Evolutionary conservation across 2,888 invertebrate species (phyloP), one percentile per base, ranked within the genome.

Genomic region (Ophonus ardosiacus): DNA sequence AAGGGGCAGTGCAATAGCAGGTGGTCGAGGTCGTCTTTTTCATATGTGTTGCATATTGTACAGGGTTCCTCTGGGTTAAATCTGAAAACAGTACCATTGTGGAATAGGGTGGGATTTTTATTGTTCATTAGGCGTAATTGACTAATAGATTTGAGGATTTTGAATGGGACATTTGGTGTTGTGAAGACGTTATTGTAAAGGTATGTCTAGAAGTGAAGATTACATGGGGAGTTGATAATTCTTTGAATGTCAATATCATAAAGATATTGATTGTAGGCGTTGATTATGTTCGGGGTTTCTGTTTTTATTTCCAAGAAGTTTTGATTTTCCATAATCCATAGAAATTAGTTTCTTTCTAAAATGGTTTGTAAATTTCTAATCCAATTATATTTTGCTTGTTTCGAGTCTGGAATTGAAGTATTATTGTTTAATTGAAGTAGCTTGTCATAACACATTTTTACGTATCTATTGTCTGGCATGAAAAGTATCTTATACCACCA

Each of bases 181-280:
- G 31, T 31, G 31, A 31, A 31, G 6, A 31, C 6, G 31, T 31
- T 31, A 31, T 31, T 31, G 5, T 31, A 31, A 31, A 31, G 31
- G 31, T 31, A 31, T 31, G 3, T 31, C 31, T 31, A 6, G 5
- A 31, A 31, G 31, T 31, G 31, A 5, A 6, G 31, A 31, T 31
- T 31, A 31, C 17, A 63, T 18, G 63, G 7, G 63, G 63, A 63
- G 17, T 18, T 63, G 7, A 63, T 51, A 10, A 68, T 68, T 8
- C 68, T 8, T 68, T 68, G 21, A 3, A 31, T 68, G 15, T 68
- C 68, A 5, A 68, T 6, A 10, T 68, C 24, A 31, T 68, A 31
- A n/a, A 38, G 24, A 24, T 31, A 31, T 13, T 68, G 68, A 38
- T 68, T 68, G 24, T 24, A 68, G 15, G 68, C 24, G n/a, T 68